Conservation (phyloP, 2,888 invertebrate genomes). For the Oscheius sp. region DNA sequence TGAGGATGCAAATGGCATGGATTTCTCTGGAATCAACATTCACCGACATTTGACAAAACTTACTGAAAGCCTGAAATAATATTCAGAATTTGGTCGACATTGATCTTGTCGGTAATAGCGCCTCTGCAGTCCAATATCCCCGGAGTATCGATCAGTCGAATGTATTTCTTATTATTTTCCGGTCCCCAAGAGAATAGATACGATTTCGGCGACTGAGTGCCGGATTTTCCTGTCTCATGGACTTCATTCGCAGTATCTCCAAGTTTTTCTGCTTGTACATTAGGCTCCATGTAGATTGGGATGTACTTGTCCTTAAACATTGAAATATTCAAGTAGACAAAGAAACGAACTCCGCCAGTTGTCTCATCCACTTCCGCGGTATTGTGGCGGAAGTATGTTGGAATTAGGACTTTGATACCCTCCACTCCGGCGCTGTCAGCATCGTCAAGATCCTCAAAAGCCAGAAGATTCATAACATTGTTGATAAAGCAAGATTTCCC, state of each 20-base stretch:
- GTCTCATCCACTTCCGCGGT: background rate
- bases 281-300: no score
- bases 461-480: background rate
- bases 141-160: constrained; percentile 25
- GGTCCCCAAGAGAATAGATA: constrained; percentile 3
- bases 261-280: background rate
- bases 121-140: constrained; percentile 10
- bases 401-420: background rate
- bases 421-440: no score
- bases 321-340: no score
- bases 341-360: no score
- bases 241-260: background rate
- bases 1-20: constrained; percentile 52
- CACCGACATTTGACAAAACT: background rate
- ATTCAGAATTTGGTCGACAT: constrained; percentile 13
- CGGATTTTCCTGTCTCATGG: background rate
- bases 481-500: background rate
- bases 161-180: background rate
- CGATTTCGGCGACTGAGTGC: background rate
- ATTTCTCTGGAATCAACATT: constrained; percentile 30
- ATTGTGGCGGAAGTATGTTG: background rate
- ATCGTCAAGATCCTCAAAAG: background rate
- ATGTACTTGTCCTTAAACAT: no score
- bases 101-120: background rate
- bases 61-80: background rate